phyloP scores from a whole-genome alignment of 37 sponge, comb jelly and placozoan genomes.

The Dysidea cf. avara region DNA sequence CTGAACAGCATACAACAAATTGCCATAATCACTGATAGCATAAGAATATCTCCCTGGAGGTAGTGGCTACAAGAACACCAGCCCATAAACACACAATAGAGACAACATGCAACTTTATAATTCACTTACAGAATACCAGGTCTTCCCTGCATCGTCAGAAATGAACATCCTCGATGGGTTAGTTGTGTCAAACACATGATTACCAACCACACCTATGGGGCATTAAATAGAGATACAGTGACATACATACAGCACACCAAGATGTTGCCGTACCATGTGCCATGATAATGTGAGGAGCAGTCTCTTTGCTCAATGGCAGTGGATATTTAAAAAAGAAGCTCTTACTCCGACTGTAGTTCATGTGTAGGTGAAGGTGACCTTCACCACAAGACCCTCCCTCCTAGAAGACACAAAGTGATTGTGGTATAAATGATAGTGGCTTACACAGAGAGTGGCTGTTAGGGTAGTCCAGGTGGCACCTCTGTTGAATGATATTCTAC shows the following conservation, averaged over 20 bases:
- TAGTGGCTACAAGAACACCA: background rate
- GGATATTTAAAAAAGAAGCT: no score
- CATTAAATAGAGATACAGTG: background rate
- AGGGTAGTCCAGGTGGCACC: constrained; percentile 57
- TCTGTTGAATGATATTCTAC: constrained; percentile 68
- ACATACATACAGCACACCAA: background rate
- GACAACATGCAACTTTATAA: no score
- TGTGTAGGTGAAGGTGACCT: constrained; percentile 52
- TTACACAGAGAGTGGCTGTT: constrained; percentile 24
- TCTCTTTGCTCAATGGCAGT: constrained; percentile 29
- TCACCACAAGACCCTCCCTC: no score
- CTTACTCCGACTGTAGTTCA: constrained; percentile 19
- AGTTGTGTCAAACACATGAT: constrained; percentile 8
- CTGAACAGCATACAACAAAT: constrained; percentile 19
- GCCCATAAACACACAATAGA: no score
- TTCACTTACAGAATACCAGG: constrained; percentile 32
- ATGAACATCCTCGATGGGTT: constrained; percentile 9
- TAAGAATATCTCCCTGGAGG: constrained; percentile 42
- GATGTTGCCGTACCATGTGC: constrained; percentile 49
- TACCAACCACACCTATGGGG: constrained; percentile 28
- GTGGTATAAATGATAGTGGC: background rate
- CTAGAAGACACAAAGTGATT: no score
- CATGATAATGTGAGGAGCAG: constrained; percentile 56
- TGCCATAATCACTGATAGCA: constrained; percentile 74
- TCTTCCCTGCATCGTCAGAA: constrained; percentile 47